Percentiles rank a stretch among this genome's conserved stretches.
phyloP scores from a whole-genome alignment of 2,113 vertebrate genomes.

The Dipodomys stephensi region DNA sequence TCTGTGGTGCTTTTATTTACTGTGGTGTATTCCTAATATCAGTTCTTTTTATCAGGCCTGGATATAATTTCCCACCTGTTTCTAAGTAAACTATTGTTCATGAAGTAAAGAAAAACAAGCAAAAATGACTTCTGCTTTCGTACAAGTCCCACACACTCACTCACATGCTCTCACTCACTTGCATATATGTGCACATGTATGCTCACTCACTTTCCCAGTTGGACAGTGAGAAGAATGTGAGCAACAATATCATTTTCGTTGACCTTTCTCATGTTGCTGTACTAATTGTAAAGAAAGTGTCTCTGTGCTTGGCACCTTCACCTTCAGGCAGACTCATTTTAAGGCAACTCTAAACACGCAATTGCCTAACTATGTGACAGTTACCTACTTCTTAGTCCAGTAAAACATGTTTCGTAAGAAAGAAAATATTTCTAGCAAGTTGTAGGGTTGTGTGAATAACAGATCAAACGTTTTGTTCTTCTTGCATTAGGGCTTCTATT shows the following conservation, averaged over 20 bases:
- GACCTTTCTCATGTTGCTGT: neutral
- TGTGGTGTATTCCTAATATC: neutral
- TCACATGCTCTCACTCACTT: neutral
- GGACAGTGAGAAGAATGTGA: neutral
- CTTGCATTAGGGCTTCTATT: slow-evolving; percentile 40
- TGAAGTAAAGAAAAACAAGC: neutral
- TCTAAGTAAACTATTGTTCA: slow-evolving; percentile 47
- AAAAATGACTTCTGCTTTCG: neutral
- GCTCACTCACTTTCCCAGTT: neutral
- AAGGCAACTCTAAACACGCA: neutral
- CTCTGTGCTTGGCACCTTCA: neutral
- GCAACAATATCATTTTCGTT: neutral
- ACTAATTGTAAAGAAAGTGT: neutral
- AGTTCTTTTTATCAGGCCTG: neutral
- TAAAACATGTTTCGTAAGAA: slow-evolving; percentile 42
- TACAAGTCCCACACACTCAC: neutral
- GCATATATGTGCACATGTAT: neutral
- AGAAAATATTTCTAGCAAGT: slow-evolving; percentile 51
- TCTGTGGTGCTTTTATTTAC: neutral
- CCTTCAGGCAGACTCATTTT: neutral
- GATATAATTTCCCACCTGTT: neutral
- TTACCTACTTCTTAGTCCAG: neutral
- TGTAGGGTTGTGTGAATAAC: slow-evolving; percentile 24
- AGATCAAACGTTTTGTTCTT: slow-evolving; percentile 34
- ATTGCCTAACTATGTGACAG: neutral